These are phyloP conservation scores for Rhagonycha lutea DNA, from an alignment of 2,888 invertebrate species.

Conservation along the genomic window DNA sequence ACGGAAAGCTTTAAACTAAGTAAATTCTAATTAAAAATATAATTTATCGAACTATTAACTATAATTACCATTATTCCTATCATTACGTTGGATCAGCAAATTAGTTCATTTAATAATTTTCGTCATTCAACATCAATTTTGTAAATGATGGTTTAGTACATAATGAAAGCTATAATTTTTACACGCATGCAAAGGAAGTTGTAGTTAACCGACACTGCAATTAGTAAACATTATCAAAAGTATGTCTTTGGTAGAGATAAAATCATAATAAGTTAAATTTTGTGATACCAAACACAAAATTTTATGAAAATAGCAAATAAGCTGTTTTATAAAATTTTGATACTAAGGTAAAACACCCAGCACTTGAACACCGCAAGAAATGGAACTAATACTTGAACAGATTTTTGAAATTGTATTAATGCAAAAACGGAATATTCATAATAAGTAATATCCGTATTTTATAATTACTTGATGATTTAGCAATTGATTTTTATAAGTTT, in stretches of 20 bases:
- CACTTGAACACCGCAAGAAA: too few species aligned
- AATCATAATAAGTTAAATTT: not conserved
- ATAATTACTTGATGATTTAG: too few species aligned
- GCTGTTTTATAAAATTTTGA: not conserved
- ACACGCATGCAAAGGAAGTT: not conserved
- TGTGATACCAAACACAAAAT: not conserved
- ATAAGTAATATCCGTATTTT: too few species aligned
- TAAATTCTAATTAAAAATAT: too few species aligned
- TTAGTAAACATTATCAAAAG: not conserved
- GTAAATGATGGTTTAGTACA: not conserved
- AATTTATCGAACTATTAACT: too few species aligned
- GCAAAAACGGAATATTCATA: too few species aligned
- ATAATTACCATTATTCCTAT: not conserved
- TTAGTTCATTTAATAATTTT: not conserved
- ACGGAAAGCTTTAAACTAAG: too few species aligned
- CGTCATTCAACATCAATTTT: not conserved
- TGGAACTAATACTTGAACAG: too few species aligned
- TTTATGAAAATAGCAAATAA: not conserved
- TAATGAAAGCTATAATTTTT: not conserved
- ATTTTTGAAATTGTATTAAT: too few species aligned
- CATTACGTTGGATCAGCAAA: not conserved
- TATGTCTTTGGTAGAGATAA: not conserved
- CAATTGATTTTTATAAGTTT: too few species aligned
- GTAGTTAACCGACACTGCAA: not conserved
- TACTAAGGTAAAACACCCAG: too few species aligned